A percentile compares a stretch with the other conserved stretches of the same genome.
These are phyloP conservation scores for Bubo blakistoni DNA, from an alignment of 2,113 vertebrate genomes.

Conservation along the genomic window DNA sequence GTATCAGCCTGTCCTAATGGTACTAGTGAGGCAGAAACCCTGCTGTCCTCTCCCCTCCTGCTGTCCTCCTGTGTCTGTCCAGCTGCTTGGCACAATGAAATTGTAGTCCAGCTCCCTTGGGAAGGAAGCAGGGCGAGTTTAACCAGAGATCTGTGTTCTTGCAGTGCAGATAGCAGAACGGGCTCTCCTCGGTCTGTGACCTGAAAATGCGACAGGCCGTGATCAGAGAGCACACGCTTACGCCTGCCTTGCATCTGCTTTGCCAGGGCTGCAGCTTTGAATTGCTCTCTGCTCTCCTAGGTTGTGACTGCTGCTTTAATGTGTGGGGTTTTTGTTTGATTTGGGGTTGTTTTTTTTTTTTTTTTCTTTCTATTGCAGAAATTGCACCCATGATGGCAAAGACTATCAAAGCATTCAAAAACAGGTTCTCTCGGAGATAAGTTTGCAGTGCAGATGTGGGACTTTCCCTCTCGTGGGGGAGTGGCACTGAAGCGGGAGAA, in stretches of 20 bases:
- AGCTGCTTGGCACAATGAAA: not conserved
- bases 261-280: not conserved
- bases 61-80: not conserved
- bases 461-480: not conserved
- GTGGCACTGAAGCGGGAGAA: conserved; percentile 34
- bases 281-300: not conserved
- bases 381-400: conserved; percentile 99
- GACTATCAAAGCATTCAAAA: conserved; percentile 99
- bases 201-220: accelerated
- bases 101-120: not conserved
- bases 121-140: not conserved
- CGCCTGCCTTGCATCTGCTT: not conserved
- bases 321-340: not conserved
- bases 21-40: not conserved
- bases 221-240: not conserved
- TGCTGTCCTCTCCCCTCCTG: not conserved
- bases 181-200: not conserved
- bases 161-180: not conserved
- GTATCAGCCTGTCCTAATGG: not conserved
- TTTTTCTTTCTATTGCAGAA: conserved; percentile 74
- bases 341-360: not conserved
- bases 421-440: conserved; percentile 96
- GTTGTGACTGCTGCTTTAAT: not conserved
- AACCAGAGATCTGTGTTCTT: not conserved
- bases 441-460: conserved; percentile 48